Evolutionary conservation across 1,140 invertebrate genomes (phyloP).

Genomic region (Drosophila micromelanica): DNA sequence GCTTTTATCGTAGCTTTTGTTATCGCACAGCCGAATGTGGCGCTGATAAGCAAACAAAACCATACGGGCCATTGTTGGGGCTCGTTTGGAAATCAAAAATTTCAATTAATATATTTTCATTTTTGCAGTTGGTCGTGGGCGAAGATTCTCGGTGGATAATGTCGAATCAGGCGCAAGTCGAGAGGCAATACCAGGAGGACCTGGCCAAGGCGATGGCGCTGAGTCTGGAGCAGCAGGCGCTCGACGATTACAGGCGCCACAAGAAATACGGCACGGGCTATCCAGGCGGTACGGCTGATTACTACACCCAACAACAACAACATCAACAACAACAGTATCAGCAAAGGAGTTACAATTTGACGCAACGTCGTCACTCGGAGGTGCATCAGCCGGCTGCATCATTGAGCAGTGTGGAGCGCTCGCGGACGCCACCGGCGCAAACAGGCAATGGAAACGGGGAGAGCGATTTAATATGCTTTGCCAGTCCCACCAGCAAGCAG

Average conservation of each 20-base stretch:
- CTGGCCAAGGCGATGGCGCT: conserved; percentile 93
- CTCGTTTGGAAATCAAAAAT: conserved; percentile 48
- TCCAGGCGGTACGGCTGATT: conserved; percentile 30
- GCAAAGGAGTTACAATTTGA: conserved; percentile 63
- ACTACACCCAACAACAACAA: conserved; percentile 54
- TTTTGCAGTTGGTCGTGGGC: conserved; percentile 49
- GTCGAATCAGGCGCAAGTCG: conserved; percentile 84
- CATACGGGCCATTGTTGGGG: conserved; percentile 49
- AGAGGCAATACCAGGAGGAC: conserved; percentile 93
- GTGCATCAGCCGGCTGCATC: conserved; percentile 48
- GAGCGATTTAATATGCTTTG: conserved; percentile 89
- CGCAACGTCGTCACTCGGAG: conserved; percentile 85
- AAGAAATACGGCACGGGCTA: conserved; percentile 73
- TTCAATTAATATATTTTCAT: conserved; percentile 31
- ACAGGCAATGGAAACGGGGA: conserved; percentile 81
- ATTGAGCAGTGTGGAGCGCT: conserved; percentile 48
- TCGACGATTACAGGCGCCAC: conserved; percentile 90
- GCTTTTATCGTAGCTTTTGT: conserved; percentile 61
- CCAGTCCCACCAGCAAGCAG: conserved; percentile 87
- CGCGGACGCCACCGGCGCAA: conserved; percentile 85
- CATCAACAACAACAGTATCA: conserved; percentile 33
- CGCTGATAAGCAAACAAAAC: conserved; percentile 44
- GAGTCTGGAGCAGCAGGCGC: conserved; percentile 92
- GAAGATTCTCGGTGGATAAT: conserved; percentile 50
- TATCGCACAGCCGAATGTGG: conserved; percentile 54